These are phyloP conservation scores for Protonibea diacanthus DNA, from an alignment of 2,797 vertebrate species.

Conservation along the genomic window DNA sequence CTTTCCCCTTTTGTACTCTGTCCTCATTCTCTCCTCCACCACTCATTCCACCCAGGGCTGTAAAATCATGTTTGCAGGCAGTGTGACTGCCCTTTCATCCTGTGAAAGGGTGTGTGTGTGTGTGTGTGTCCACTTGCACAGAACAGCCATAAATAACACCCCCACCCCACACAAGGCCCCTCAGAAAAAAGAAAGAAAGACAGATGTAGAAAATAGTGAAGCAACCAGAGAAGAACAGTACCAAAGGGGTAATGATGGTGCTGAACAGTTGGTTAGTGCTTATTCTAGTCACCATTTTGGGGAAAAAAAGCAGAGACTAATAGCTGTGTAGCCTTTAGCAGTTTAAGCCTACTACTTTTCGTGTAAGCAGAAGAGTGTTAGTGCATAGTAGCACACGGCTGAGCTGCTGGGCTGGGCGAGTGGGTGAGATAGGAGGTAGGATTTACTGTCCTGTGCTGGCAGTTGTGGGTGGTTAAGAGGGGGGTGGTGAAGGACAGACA, in stretches of 20 bases:
- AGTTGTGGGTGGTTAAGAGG: slow-evolving; percentile 79
- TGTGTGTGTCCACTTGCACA: slow-evolving; percentile 76
- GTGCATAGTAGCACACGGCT: slow-evolving; percentile 60
- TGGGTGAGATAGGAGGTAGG: slow-evolving; percentile 71
- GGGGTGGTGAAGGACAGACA: slow-evolving; percentile 73
- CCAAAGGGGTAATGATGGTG: slow-evolving; percentile 45
- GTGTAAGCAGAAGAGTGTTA: slow-evolving; percentile 40
- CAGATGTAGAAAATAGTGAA: slow-evolving; percentile 74
- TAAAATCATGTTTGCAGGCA: slow-evolving; percentile 86
- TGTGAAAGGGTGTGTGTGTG: slow-evolving; percentile 71
- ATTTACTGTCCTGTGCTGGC: slow-evolving; percentile 82
- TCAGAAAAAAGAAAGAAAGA: slow-evolving; percentile 70
- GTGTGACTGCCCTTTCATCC: slow-evolving; percentile 86
- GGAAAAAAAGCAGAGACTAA: slow-evolving; percentile 19
- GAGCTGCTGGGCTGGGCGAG: slow-evolving; percentile 62
- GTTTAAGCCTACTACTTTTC: slow-evolving; percentile 40
- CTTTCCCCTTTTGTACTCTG: slow-evolving; percentile 81
- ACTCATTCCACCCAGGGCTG: slow-evolving; percentile 85
- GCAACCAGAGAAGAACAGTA: slow-evolving; percentile 57
- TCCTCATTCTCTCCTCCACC: slow-evolving; percentile 81
- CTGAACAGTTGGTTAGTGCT: slow-evolving; percentile 52
- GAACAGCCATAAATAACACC: slow-evolving; percentile 86
- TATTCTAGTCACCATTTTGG: slow-evolving; percentile 52
- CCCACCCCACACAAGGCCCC: slow-evolving; percentile 76
- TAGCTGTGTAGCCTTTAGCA: slow-evolving; percentile 37